phyloP scores from a whole-genome alignment of 2,113 vertebrate genomes.

The Stomatorhinus ivindoensis region DNA sequence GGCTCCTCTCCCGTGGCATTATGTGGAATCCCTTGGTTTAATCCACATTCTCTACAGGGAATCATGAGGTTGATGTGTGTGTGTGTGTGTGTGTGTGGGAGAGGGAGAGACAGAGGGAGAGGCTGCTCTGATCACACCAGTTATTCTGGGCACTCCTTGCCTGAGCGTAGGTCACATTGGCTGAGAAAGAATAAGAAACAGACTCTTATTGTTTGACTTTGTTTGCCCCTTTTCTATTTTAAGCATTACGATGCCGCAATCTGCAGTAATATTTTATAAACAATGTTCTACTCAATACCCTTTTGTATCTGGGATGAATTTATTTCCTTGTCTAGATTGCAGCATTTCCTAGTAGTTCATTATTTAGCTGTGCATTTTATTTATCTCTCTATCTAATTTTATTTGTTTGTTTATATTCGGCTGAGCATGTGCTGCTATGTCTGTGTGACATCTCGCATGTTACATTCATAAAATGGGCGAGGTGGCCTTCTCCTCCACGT shows the following conservation, averaged over 20 bases:
- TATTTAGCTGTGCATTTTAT: not conserved
- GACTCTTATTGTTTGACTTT: not conserved
- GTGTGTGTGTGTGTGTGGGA: not conserved
- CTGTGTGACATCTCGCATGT: not conserved
- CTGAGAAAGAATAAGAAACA: not conserved
- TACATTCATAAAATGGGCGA: conserved; percentile 10
- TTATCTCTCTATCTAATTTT: not conserved
- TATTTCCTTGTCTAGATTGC: not conserved
- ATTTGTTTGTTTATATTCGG: not conserved
- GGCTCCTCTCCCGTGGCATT: conserved; percentile 27
- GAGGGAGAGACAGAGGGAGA: not conserved
- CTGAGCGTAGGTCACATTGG: not conserved
- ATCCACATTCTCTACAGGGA: conserved; percentile 17
- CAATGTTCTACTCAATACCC: not conserved
- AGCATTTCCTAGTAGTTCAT: not conserved
- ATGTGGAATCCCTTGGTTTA: conserved; percentile 32
- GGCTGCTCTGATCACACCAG: not conserved
- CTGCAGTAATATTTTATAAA: not conserved
- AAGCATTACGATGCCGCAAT: not conserved
- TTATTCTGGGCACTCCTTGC: not conserved
- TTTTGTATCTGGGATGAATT: not conserved
- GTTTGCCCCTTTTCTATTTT: not conserved
- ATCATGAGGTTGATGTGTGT: not conserved
- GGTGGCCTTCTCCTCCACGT: conserved; percentile 21
- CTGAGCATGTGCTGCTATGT: not conserved